Percentiles rank a stretch among this genome's conserved stretches.
Conservation (phyloP, 2,113 vertebrate genomes). For the Myodes glareolus region DNA sequence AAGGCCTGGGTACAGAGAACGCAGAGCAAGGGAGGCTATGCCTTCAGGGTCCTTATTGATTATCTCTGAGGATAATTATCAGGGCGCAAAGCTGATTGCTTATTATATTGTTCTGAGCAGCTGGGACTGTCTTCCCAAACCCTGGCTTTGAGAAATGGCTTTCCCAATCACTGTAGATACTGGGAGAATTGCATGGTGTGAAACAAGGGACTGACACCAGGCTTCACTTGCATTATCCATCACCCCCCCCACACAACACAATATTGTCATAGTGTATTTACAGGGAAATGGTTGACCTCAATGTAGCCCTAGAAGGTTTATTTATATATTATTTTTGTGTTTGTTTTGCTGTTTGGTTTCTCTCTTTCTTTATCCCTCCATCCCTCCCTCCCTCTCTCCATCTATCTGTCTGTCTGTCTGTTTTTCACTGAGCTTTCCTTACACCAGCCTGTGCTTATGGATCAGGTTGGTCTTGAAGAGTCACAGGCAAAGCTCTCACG, state of each 20-base stretch:
- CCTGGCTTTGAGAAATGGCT: background rate
- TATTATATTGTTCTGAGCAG: background rate
- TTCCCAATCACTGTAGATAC: background rate
- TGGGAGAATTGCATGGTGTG: background rate
- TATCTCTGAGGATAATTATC: constrained; percentile 12
- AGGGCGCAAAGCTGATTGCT: background rate
- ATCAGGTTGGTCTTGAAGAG: background rate
- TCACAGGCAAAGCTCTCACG: background rate
- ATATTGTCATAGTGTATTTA: background rate
- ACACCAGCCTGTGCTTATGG: background rate
- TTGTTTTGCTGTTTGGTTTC: background rate
- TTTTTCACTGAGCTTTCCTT: background rate
- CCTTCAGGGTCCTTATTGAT: constrained; percentile 42
- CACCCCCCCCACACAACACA: background rate
- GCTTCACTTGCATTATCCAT: background rate
- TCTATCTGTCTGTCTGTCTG: rapidly evolving
- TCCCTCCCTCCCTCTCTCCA: too few relatives aligned
- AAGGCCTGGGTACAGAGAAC: background rate
- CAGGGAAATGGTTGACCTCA: background rate
- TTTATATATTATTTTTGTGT: background rate
- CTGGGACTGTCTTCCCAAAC: background rate
- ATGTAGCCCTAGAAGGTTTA: background rate
- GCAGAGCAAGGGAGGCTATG: background rate
- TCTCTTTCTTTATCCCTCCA: background rate
- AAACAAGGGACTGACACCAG: rapidly evolving